A percentile compares a stretch with the other conserved stretches of the same genome.
These are phyloP conservation scores for Heliocidaris erythrogramma DNA, from an alignment of 35 echinoderm and acorn worm species.

Conservation along the genomic window DNA sequence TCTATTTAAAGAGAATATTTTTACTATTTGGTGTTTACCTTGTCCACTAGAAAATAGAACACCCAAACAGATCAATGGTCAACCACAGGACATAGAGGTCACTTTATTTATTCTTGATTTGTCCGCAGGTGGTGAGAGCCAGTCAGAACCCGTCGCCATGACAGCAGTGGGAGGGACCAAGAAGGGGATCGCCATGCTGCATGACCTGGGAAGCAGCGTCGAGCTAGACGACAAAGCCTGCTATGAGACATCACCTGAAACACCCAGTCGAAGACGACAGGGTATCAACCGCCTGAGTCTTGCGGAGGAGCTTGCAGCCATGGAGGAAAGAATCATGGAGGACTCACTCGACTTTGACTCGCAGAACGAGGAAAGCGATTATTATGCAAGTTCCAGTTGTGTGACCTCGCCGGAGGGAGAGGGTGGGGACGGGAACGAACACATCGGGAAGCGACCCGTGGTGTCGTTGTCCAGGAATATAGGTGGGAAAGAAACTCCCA, in stretches of 20 bases:
- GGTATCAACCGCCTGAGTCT: constrained; percentile 84
- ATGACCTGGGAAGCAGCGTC: constrained; percentile 87
- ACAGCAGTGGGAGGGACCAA: constrained; percentile 34
- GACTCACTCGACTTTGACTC: constrained; percentile 57
- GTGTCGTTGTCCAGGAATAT: constrained; percentile 54
- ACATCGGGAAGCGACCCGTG: constrained; percentile 50
- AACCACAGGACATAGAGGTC: background rate
- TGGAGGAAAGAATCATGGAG: constrained; percentile 73
- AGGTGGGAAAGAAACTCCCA: constrained; percentile 48
- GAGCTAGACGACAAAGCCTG: constrained; percentile 77
- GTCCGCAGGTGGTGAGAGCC: constrained; percentile 23
- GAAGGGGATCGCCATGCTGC: constrained; percentile 64
- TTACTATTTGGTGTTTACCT: too few relatives aligned
- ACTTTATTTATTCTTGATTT: background rate
- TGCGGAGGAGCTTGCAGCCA: constrained; percentile 86
- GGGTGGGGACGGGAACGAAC: constrained; percentile 47
- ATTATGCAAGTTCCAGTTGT: constrained; percentile 67
- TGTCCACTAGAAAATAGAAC: background rate
- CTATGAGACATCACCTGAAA: constrained; percentile 72
- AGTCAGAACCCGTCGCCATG: constrained; percentile 28
- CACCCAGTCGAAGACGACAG: constrained; percentile 50
- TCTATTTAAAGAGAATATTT: too few relatives aligned
- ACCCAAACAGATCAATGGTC: background rate
- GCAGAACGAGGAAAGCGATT: constrained; percentile 75
- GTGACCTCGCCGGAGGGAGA: constrained; percentile 91